Base-by-base conservation (phyloP, 2,113 vertebrate species). In the Spea multiplicata region DNA sequence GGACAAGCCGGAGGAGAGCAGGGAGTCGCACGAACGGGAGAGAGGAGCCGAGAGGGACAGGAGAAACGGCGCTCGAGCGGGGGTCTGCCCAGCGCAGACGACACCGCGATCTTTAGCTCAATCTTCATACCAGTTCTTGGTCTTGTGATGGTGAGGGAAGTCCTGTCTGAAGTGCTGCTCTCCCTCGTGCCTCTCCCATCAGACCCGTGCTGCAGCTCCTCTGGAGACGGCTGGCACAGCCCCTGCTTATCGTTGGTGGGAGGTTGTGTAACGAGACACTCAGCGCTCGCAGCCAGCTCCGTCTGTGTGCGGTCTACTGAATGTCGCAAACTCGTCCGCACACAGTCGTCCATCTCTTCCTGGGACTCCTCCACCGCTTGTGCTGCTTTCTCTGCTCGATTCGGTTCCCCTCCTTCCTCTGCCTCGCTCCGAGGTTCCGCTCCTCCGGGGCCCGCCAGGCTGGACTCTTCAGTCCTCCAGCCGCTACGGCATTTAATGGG, bases 101-200 rank as follows among this genome's bases (percentile, higher is more conserved):
- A 88, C 73, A 87, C 87, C 81, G 85, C 88, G n/a, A 88, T 88
- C 84, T 89, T 89, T 76, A 89, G 81, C 70, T 87, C 83, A 50
- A 88, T 71, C 79, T 89, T 88, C 82, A 89, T 52, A 5, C 76
- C 47, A 3, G 16, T 67, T 13, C 81, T 53, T 2, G 66, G 13
- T 12, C 9, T 4, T 9, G 46, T 44, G 66, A 10, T 5, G n/a
- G 44, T n/a, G 44, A 59, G 4, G 52, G 45, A 6, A 59, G 9
- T 13, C 55, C 3, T 59, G 4, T 8, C 12, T 4, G 10, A 13
- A 7, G 9, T 7, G 6, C n/a, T n/a, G 4, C 59, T 14, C 46
- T 65, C 59, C 55, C 55, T 13, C 10, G 3, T 8, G 10, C 6
- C 50, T 59, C 4, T 59, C 4, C 55, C 55, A 59, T 59, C 55